These are phyloP conservation scores for Agrochola lota DNA, from an alignment of 2,888 invertebrate genomes.

Conservation along the genomic window DNA sequence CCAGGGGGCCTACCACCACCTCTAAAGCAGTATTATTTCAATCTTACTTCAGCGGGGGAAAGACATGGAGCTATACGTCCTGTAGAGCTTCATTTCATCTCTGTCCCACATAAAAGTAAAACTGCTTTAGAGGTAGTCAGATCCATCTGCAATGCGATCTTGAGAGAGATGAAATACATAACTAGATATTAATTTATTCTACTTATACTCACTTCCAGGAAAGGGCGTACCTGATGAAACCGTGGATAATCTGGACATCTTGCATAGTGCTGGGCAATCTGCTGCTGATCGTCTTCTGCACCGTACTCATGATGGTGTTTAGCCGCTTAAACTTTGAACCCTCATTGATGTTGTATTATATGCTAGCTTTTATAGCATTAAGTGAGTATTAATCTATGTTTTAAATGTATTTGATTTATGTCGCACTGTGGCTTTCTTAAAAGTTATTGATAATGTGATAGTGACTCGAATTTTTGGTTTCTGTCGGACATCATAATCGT, in stretches of 20 bases:
- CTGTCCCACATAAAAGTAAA: too few relatives aligned
- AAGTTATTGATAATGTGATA: neutral
- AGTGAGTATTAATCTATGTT: conserved; percentile 70
- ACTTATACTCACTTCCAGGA: conserved; percentile 75
- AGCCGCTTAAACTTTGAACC: conserved; percentile 66
- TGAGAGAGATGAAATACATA: neutral
- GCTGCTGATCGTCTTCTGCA: conserved; percentile 81
- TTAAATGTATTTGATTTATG: neutral
- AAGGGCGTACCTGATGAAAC: conserved; percentile 76
- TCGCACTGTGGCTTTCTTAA: neutral
- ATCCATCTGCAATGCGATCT: neutral
- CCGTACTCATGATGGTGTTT: conserved; percentile 77
- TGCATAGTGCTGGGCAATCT: conserved; percentile 76
- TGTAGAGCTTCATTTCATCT: too few relatives aligned
- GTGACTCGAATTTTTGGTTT: neutral
- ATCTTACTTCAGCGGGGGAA: too few relatives aligned
- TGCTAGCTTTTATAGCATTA: conserved; percentile 77
- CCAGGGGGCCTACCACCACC: too few relatives aligned
- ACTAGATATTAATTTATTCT: neutral
- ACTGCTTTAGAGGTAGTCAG: too few relatives aligned
- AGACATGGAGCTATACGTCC: too few relatives aligned
- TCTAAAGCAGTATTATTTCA: too few relatives aligned
- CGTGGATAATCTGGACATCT: conserved; percentile 86
- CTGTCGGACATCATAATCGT: neutral
- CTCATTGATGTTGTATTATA: conserved; percentile 73